A percentile compares a stretch with the other conserved stretches of the same genome.
These are phyloP conservation scores for Dicycla oo DNA, from an alignment of 2,888 invertebrate species.

Conservation along the genomic window DNA sequence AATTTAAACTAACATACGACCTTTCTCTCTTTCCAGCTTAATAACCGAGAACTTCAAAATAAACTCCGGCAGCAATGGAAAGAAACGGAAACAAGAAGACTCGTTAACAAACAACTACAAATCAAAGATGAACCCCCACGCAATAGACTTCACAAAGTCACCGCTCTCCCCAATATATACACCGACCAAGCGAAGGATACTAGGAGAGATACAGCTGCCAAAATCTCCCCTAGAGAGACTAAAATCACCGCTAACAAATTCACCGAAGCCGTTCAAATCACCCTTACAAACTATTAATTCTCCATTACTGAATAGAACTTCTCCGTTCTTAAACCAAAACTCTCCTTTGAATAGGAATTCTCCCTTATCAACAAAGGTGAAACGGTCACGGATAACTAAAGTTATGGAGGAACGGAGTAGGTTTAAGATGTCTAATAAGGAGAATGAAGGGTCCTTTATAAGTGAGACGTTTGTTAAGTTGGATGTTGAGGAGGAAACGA, in stretches of 20 bases:
- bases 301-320: slow-evolving; percentile 63
- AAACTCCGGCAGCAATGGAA: slow-evolving; percentile 86
- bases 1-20: slow-evolving; percentile 19
- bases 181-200: slow-evolving; percentile 78
- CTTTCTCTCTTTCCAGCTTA: slow-evolving; percentile 80
- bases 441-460: slow-evolving; percentile 73
- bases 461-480: slow-evolving; percentile 77
- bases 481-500: slow-evolving; percentile 83
- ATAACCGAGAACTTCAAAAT: slow-evolving; percentile 89
- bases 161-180: slow-evolving; percentile 73
- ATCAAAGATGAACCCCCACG: slow-evolving; percentile 84
- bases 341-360: slow-evolving; percentile 63
- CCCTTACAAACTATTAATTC: slow-evolving; percentile 64
- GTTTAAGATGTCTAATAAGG: slow-evolving; percentile 84
- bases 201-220: slow-evolving; percentile 75
- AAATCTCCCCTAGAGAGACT: slow-evolving; percentile 76
- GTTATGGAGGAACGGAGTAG: slow-evolving; percentile 81
- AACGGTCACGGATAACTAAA: slow-evolving; percentile 77
- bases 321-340: slow-evolving; percentile 56
- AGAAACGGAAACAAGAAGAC: slow-evolving; percentile 84
- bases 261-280: slow-evolving; percentile 57
- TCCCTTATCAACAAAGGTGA: slow-evolving; percentile 69
- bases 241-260: slow-evolving; percentile 64
- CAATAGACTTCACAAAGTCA: slow-evolving; percentile 78
- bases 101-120: slow-evolving; percentile 81